Evolutionary conservation across 1,140 invertebrate genomes (phyloP).

Genomic region (Oedothorax gibbosus): DNA sequence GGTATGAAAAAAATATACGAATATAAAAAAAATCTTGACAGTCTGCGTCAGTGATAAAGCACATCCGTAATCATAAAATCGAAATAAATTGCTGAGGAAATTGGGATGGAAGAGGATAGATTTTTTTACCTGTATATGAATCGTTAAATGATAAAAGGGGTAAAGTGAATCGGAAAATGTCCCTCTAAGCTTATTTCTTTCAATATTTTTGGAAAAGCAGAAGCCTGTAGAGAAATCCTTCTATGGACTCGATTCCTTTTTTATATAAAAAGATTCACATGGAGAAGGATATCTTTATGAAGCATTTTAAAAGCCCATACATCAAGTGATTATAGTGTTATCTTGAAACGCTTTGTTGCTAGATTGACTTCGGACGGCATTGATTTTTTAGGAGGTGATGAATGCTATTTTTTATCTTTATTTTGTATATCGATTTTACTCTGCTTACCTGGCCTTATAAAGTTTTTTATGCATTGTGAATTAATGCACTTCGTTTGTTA

Average conservation of each 20-base stretch:
- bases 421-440: too few relatives aligned
- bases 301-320: conserved; percentile 46
- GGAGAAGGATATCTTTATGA: conserved; percentile 32
- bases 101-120: conserved; percentile 20
- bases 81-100: conserved; percentile 56
- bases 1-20: conserved; percentile 15
- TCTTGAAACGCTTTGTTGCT: neutral
- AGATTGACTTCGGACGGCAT: conserved; percentile 7
- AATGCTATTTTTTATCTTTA: neutral
- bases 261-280: neutral
- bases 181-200: too few relatives aligned
- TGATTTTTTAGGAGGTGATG: conserved; percentile 30
- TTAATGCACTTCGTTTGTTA: neutral
- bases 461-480: neutral
- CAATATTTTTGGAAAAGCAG: too few relatives aligned
- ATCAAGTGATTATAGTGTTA: conserved; percentile 44
- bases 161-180: too few relatives aligned
- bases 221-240: too few relatives aligned
- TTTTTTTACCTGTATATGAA: neutral
- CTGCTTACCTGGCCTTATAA: too few relatives aligned
- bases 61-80: conserved; percentile 57
- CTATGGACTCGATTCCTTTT: neutral
- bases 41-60: conserved; percentile 36
- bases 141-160: too few relatives aligned
- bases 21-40: conserved; percentile 42